Conservation (phyloP, 2,797 vertebrate species). For the Sebastes iracundus region DNA sequence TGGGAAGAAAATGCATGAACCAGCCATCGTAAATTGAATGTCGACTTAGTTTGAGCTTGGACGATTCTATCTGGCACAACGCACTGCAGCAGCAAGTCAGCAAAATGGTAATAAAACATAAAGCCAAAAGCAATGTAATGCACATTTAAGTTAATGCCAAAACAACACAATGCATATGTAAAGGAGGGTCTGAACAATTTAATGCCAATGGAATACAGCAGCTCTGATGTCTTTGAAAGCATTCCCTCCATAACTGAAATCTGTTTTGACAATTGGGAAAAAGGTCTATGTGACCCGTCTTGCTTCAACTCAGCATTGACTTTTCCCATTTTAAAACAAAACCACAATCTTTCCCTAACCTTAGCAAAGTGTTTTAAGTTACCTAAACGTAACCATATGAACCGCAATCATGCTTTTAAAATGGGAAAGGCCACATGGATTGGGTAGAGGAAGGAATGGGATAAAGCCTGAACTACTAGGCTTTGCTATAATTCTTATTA, state of each 20-base stretch:
- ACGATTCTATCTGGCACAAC: rapidly evolving
- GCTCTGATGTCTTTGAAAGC: too few relatives aligned
- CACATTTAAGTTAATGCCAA: background rate
- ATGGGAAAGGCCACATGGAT: background rate
- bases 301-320: background rate
- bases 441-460: background rate
- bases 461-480: background rate
- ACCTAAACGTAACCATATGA: background rate
- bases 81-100: background rate
- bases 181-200: too few relatives aligned
- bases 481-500: background rate
- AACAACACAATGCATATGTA: too few relatives aligned
- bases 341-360: background rate
- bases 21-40: background rate
- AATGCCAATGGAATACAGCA: too few relatives aligned
- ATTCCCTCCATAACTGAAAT: too few relatives aligned
- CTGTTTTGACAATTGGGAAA: too few relatives aligned
- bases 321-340: background rate
- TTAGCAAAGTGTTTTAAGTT: background rate
- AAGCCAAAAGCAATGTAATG: background rate
- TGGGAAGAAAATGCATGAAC: background rate
- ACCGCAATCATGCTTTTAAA: rapidly evolving
- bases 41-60: rapidly evolving
- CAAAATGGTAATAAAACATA: background rate
- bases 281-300: background rate